Conservation (phyloP, 2,113 vertebrate species). For the Nerophis lumbriciformis region DNA sequence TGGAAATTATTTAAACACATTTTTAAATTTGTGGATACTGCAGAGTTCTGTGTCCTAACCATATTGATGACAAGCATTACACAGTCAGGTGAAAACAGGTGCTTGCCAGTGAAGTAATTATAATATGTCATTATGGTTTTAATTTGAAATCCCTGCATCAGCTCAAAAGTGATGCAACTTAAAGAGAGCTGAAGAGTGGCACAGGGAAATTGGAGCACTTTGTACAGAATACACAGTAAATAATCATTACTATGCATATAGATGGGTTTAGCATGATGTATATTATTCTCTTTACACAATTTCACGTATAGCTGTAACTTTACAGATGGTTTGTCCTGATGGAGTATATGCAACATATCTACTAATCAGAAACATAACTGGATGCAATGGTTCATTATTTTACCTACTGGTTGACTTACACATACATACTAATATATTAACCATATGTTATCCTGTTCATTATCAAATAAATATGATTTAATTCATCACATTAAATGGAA, state of each 20-base stretch:
- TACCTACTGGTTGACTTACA: not conserved
- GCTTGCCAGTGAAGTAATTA: not conserved
- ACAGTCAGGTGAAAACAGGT: not conserved
- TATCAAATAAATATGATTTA: not conserved
- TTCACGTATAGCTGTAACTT: not conserved
- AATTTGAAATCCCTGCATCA: not conserved
- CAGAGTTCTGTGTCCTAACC: not conserved
- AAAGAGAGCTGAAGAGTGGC: no score
- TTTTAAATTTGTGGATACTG: not conserved
- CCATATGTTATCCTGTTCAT: not conserved
- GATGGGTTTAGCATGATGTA: not conserved
- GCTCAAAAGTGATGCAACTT: not conserved
- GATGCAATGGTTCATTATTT: not conserved
- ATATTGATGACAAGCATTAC: not conserved
- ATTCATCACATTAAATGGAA: not conserved
- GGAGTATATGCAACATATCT: not conserved
- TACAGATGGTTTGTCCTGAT: not conserved
- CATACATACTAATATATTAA: not conserved
- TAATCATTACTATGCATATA: not conserved
- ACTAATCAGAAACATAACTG: conserved; percentile 5
- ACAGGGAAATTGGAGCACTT: conserved; percentile 1
- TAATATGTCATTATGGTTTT: not conserved
- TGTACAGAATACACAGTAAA: conserved; percentile 2
- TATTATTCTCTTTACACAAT: not conserved
- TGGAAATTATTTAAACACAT: not conserved